phyloP scores from a whole-genome alignment of 2,797 vertebrate species.

The Iguana delicatissima region DNA sequence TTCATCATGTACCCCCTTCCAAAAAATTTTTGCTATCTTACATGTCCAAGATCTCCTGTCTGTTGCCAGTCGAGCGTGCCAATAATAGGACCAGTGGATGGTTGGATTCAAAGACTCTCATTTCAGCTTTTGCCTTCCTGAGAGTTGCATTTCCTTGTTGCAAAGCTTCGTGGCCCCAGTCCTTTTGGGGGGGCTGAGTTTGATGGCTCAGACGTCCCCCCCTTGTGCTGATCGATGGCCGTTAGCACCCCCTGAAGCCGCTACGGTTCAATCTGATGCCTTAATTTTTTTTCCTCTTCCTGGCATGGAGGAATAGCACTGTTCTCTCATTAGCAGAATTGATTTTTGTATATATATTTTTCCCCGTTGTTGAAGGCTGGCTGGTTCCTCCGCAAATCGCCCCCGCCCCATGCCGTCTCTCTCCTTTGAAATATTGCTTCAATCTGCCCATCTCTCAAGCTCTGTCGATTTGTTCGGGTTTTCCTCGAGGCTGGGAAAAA shows the following conservation, averaged over 20 bases:
- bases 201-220: not conserved
- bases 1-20: no score
- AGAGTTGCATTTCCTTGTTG: not conserved
- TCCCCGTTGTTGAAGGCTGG: not conserved
- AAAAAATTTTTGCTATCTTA: no score
- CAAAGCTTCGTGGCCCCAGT: not conserved
- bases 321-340: not conserved
- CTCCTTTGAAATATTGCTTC: not conserved
- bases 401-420: not conserved
- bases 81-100: not conserved
- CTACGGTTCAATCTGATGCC: not conserved
- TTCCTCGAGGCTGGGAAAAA: not conserved
- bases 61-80: not conserved
- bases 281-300: not conserved
- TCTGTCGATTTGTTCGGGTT: not conserved
- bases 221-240: not conserved
- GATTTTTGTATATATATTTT: not conserved
- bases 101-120: not conserved
- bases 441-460: not conserved
- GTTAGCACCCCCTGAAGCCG: not conserved
- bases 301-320: not conserved
- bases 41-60: no score
- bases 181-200: not conserved
- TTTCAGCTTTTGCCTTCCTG: not conserved
- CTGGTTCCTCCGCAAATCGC: not conserved